Percentiles rank a stretch among this genome's conserved stretches.
These are phyloP conservation scores for Pleuronectes platessa DNA, from an alignment of 2,113 vertebrate genomes.

Conservation along the genomic window DNA sequence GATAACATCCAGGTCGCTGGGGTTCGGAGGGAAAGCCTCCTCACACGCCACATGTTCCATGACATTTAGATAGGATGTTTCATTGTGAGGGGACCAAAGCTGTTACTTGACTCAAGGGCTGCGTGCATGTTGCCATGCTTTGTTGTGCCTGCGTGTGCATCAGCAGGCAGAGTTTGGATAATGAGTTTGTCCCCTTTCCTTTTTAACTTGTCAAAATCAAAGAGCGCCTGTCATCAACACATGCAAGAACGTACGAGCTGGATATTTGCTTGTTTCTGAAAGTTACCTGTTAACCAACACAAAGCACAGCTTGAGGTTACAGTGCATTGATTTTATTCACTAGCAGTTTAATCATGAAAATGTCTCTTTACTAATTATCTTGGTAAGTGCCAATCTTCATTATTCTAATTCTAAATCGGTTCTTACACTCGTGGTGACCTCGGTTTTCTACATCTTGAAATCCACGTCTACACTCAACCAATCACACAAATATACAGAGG, in stretches of 20 bases:
- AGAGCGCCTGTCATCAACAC: not conserved
- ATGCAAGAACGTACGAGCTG: not conserved
- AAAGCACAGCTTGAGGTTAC: not conserved
- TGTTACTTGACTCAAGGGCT: conserved; percentile 27
- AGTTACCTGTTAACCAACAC: not conserved
- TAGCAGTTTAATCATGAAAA: no score
- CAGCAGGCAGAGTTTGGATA: not conserved
- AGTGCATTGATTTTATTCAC: not conserved
- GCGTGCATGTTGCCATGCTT: not conserved
- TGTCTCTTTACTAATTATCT: no score
- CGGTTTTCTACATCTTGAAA: no score
- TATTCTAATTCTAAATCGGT: not conserved
- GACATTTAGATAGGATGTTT: conserved; percentile 64
- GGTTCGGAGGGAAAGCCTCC: conserved; percentile 37
- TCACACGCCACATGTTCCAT: conserved; percentile 51
- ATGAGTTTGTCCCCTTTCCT: not conserved
- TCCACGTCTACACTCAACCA: no score
- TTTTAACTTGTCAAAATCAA: not conserved
- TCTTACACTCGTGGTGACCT: no score
- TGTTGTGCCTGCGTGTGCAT: conserved; percentile 15
- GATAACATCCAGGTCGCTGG: conserved; percentile 58
- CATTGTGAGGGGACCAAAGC: conserved; percentile 47
- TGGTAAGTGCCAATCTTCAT: no score
- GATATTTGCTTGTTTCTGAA: not conserved
- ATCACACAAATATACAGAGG: no score